Base-by-base conservation (phyloP, 2,113 vertebrate species). In the Zosterops lateralis region DNA sequence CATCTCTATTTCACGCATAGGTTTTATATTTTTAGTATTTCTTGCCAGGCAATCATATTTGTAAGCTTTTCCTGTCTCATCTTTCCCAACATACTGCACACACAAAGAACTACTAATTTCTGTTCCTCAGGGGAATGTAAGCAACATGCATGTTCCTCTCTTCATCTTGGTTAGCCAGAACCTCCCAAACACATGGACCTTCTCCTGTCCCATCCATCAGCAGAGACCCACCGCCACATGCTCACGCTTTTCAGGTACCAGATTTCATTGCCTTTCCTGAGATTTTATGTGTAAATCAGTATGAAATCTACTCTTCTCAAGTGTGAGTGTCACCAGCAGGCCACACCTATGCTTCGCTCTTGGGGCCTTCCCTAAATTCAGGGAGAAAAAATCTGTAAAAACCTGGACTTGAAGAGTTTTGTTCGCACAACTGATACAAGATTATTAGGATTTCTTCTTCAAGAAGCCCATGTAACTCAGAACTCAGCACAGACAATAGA, bases 401-500 rank as follows among this genome's bases (percentile, higher is more conserved):
- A 47, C 36, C 85, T 25, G 36, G 3, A 53, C 70, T 94, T 68
- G 6, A 12, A 62, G 17, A 62, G 42, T 79, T 87, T 57, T 83
- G 79, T 64, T 91, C 24, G 12, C 8, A 14, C 48, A 38, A 87
- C 73, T 91, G 53, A 96, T 87, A 81, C 3, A 21, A 94, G 62
- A 93, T 56, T 45, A 77, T 38, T 91, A 18, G 95, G 62, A 94
- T 48, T 45, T 90, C n/a, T 90, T 92, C 92, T 87, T 67, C 17
- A 14, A 95, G 93, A 82, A 68, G 83, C 51, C 57, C 40, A 51
- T 7, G 15, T 81, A 87, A 57, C 65, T 95, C 90, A 91, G 87
- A 96, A 96, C 18, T 65, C 68, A 67, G 17, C 16, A 81, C 34
- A 86, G 86, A 73, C 81, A 92, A 80, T 19, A 82, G 83, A 97